phyloP scores from a whole-genome alignment of 2,797 vertebrate species.

The Siniperca obscura region DNA sequence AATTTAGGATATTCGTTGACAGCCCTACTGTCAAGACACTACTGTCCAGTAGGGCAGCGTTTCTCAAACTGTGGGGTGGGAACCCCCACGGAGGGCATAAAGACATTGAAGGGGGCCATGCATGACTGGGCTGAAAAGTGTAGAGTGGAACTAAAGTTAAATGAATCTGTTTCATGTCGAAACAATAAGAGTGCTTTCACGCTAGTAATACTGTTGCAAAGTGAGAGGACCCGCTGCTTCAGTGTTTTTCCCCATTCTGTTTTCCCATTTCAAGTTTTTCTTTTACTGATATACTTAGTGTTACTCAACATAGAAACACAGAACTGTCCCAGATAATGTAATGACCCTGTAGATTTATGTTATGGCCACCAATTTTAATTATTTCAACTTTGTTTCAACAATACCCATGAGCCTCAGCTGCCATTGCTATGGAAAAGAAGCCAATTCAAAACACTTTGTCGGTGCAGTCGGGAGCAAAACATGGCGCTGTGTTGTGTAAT shows the following conservation, averaged over 20 bases:
- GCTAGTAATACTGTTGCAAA: neutral
- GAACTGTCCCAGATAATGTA: neutral
- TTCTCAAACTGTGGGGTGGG: neutral
- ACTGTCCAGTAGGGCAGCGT: neutral
- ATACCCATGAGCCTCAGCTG: neutral
- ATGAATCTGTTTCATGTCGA: conserved; percentile 5
- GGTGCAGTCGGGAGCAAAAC: neutral
- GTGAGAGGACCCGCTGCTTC: neutral
- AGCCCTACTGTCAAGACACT: no score
- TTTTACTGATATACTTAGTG: neutral
- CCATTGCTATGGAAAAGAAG: no score
- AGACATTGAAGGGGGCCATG: neutral
- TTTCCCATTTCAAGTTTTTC: neutral
- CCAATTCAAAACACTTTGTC: neutral
- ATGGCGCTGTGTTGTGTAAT: neutral
- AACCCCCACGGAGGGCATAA: no score
- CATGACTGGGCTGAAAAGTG: neutral
- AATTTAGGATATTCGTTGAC: no score
- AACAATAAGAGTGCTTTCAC: neutral
- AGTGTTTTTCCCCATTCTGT: neutral
- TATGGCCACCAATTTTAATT: neutral
- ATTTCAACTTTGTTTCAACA: neutral
- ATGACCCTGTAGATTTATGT: neutral
- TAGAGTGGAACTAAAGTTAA: neutral
- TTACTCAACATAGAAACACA: neutral